Conservation (phyloP, 64 coral and sea anemone genomes). For the Hydrozoanthus tunicans region DNA sequence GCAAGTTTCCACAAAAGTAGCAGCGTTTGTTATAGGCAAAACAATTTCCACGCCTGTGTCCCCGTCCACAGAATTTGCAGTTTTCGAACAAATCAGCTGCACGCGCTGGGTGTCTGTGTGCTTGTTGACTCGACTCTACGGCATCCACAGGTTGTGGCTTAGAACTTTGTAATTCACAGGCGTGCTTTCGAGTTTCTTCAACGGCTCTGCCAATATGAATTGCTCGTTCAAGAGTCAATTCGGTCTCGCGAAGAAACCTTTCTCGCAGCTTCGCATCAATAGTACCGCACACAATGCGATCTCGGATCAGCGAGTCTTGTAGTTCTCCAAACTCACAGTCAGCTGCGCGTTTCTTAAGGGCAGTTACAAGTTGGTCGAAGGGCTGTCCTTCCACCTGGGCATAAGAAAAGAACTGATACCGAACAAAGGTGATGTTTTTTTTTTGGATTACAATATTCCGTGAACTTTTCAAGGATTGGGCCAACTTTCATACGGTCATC, state of each 20-base stretch:
- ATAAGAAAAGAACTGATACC: background rate
- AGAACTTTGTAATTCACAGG: background rate
- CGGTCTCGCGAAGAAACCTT: background rate
- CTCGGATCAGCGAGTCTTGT: no score
- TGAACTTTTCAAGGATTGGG: background rate
- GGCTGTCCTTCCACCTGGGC: background rate
- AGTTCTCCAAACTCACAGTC: constrained; percentile 21
- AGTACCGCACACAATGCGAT: background rate
- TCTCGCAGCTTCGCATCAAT: background rate
- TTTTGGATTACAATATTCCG: no score
- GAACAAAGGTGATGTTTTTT: background rate
- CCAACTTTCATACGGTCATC: background rate
- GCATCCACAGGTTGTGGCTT: background rate
- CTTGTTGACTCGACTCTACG: background rate
- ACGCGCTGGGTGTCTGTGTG: background rate
- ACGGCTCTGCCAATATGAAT: constrained; percentile 21
- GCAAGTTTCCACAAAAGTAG: background rate
- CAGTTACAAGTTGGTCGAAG: background rate
- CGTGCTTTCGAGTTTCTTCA: constrained; percentile 13
- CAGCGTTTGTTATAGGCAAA: background rate
- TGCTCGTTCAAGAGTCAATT: background rate
- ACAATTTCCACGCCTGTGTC: background rate
- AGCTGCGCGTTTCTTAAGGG: background rate
- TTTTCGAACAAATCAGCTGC: background rate
- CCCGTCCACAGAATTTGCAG: constrained; percentile 16